Conservation (phyloP, 1,140 invertebrate genomes). For the Tyrophagus putrescentiae region DNA sequence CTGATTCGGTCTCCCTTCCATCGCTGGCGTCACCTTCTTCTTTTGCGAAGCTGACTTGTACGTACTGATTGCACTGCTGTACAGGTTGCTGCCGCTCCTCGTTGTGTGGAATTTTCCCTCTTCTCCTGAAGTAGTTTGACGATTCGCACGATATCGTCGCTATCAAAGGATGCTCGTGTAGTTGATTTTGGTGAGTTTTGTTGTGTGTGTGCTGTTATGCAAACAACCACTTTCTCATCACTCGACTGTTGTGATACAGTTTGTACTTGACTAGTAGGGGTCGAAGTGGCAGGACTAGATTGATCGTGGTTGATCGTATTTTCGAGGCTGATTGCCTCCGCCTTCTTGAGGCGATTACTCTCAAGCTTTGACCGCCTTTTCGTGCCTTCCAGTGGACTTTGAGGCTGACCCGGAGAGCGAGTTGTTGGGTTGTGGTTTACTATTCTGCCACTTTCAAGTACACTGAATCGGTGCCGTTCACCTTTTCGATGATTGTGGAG, state of each 20-base stretch:
- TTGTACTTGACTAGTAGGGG: no score
- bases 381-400: neutral
- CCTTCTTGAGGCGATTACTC: neutral
- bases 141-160: neutral
- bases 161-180: neutral
- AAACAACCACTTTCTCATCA: no score
- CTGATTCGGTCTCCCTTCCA: neutral
- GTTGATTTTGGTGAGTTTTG: neutral
- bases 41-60: neutral
- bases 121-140: neutral
- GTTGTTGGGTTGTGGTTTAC: no score
- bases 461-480: neutral
- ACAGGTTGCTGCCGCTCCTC: neutral
- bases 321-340: neutral
- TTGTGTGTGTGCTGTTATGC: no score
- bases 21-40: neutral
- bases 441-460: neutral
- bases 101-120: neutral
- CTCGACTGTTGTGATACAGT: no score
- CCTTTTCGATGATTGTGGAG: constrained; percentile 12
- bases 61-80: neutral
- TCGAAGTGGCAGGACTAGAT: neutral
- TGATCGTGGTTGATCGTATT: neutral
- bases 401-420: neutral
- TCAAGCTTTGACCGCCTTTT: neutral